Base-by-base conservation (phyloP, 1,140 invertebrate species). In the Holotrichia oblita region DNA sequence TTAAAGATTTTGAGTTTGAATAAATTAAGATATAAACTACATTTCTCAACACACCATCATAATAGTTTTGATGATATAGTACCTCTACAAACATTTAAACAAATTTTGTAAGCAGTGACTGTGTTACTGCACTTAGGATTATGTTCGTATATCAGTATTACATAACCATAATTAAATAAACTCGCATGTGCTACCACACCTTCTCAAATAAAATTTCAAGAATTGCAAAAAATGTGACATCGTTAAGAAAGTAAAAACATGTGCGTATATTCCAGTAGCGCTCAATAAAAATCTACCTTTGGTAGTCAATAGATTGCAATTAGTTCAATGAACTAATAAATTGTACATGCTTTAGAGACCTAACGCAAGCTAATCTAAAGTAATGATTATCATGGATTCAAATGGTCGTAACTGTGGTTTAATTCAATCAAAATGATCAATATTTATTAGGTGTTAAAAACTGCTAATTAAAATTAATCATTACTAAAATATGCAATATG, bases 191-290 rank as follows among this genome's bases (percentile, higher is more conserved):
- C 17, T 17, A 17, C 48, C 48, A 55, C 48, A 17, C 48, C 48
- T 55, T 55, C 48, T 14, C 48, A n/a, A 55, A 17, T n/a, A 55
- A 55, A 55, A 55, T 55, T 55, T 55, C 9, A 55, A 17, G 48
- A 55, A 55, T 55, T 14, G 48, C 48, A 55, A 55, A 55, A 55
- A 55, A 55, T n/a, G 48, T 55, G 48, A 55, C 48, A 55, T 55
- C 48, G 17, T 55, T 55, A 55, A 55, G 48, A 55, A 55, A 55
- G 48, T 55, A 55, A 14, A n/a, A 48, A 48, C 44, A 55, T 17
- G 48, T 55, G 17, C 3, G 14, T 14, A 6, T 17, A 14, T 55
- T 14, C 2, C n/a, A n/a, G 48, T 55, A 55, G 48, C 48, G 3
- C 14, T 17, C 48, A 55, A 55, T 55, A 55, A 55, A 55, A n/a